Evolutionary conservation across 1,140 invertebrate genomes (phyloP).

Genomic region (Atopsyche davidsoni): DNA sequence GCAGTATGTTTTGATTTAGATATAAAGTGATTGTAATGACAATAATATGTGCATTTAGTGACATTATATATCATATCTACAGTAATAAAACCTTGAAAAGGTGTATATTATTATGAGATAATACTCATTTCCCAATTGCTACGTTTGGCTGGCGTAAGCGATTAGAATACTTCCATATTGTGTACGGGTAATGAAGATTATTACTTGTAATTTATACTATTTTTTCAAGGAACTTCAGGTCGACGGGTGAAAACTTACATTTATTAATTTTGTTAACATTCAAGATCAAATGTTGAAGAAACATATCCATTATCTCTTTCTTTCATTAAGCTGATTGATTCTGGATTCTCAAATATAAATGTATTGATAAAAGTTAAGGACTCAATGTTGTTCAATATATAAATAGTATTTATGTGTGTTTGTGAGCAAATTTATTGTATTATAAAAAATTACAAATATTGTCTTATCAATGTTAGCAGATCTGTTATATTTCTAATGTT

Average conservation of each 20-base stretch:
- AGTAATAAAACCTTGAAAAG: not conserved
- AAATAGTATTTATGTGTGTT: conserved; percentile 13
- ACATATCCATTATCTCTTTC: not conserved
- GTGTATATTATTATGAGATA: not conserved
- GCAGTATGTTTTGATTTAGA: conserved; percentile 3
- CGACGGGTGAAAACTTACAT: conserved; percentile 18
- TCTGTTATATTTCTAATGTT: too few relatives aligned
- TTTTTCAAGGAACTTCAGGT: not conserved
- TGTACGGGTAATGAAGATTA: not conserved
- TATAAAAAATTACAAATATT: not conserved
- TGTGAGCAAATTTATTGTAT: conserved; percentile 3
- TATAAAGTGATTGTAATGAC: conserved; percentile 20
- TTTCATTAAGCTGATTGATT: conserved; percentile 6
- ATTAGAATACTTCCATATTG: not conserved
- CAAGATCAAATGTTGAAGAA: not conserved
- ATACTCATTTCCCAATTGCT: not conserved
- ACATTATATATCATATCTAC: too few relatives aligned
- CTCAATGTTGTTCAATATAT: conserved; percentile 21
- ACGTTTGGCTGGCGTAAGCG: conserved; percentile 18
- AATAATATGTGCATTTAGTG: conserved; percentile 17
- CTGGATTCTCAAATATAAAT: conserved; percentile 10
- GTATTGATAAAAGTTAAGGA: conserved; percentile 13
- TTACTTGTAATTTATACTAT: not conserved
- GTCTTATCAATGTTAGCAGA: not conserved
- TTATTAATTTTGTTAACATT: too few relatives aligned